Base-by-base conservation (phyloP, 2,888 invertebrate genomes). In the Conomelus anceps region DNA sequence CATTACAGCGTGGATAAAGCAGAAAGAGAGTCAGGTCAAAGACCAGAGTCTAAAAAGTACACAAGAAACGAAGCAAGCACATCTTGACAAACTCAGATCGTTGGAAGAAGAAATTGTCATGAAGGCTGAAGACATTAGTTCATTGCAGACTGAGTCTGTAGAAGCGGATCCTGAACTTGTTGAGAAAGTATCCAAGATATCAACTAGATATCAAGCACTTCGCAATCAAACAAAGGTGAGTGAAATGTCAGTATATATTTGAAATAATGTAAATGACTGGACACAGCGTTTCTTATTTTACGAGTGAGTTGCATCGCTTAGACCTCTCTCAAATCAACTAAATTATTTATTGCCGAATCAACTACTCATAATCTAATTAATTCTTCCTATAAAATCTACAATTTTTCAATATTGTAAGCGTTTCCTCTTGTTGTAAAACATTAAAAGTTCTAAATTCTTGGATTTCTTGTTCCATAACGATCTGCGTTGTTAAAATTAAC, bases 1-100 rank as follows among this genome's bases (percentile, higher is more conserved):
- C 89, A 94, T 98, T 0, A 97, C 96, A 92, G 94, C 95, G 87
- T 99, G 98, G 98, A 94, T 98, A 88, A 97, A 97, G 92, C 95
- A 96, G 88, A 97, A 97, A 92, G 98, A 99, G 93, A 95, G 95
- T 88, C 96, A 96, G 92, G 95, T 98, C 0, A 97, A 98, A 93
- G 98, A 98, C 93, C 98, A 98, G 93, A 97, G 97, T 91, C 94
- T 98, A 0, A 97, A 97, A 93, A 98, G 96, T 92, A 97, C 96
- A 3, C 95, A 97, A 34, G 97, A 97, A 91, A 95, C 97, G 1
- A 99, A 99, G 93, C 94, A 95, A 91, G 94, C 95, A 11, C 97
- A 98, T 93, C 94, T 98, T 89, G 95, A 96, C 89, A 97, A 97
- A 93, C 94, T 98, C 0, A 96, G 96, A 91, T 94, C 94, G 86